Base-by-base conservation (phyloP, 2,888 invertebrate genomes). In the Agrilus biguttatus region DNA sequence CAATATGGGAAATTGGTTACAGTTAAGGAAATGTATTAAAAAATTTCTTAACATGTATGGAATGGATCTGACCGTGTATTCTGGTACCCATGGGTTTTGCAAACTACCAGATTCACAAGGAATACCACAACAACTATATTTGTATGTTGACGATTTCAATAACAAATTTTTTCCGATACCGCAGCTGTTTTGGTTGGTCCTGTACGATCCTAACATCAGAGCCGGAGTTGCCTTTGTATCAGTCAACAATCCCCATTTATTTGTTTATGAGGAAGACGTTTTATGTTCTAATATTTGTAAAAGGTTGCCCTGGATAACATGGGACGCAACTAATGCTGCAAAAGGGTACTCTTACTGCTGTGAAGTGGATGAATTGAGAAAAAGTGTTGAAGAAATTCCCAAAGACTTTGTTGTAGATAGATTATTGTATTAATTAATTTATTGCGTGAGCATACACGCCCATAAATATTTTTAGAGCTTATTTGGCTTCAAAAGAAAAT, bases 291-390 rank as follows among this genome's bases (percentile, higher is more conserved):
- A 74, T 43, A 62, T 77, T 49, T 78, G 78, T 56, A 51, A 59
- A 13, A 68, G 72, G 38, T 70, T 78, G 51, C 65, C 62, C 51
- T 80, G 80, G 80, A 58, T 80, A n/a, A 58, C 56, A 2, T 78
- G 77, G 77, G 45, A 55, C 2, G 62, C 69, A 0, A 63, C 70
- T 45, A 66, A 73, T 49, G 62, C 73, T 28, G 62, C 63, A 44
- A 56, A 66, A 14, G 79, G 80, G 1, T 73, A 74, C 59, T 73
- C 74, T 38, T 78, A 79, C 60, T 78, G 77, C 53, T 80, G 80
- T 56, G 64, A 66, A 2, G 65, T 80, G 10, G 28, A 28, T 5
- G 10, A 28, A 28, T 28, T 28, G 5, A 28, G 28, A 28, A 28
- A 28, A 28, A 28, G 10, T 10, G 5, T 28, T 28, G 10, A 28